Conservation (phyloP, 2,888 invertebrate species). For the Elaeidobius kamerunicus region DNA sequence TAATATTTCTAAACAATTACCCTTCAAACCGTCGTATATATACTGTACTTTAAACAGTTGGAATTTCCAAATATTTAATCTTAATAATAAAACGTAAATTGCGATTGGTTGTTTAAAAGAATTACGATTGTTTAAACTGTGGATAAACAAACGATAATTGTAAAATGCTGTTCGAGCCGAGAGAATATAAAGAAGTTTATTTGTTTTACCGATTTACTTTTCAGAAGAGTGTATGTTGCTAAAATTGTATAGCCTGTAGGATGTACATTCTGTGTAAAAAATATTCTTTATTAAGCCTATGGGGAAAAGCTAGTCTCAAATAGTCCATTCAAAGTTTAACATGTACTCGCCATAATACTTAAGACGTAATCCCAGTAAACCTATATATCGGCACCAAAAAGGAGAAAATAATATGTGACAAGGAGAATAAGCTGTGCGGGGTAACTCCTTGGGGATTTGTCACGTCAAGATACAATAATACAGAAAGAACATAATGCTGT, state of each 20-base stretch:
- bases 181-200: constrained; percentile 22
- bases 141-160: constrained; percentile 25
- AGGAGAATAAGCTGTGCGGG: constrained; percentile 44
- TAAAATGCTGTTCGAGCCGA: constrained; percentile 22
- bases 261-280: too few relatives aligned
- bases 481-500: constrained; percentile 36
- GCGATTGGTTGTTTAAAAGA: constrained; percentile 25
- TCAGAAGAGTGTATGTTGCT: too few relatives aligned
- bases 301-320: too few relatives aligned
- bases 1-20: constrained; percentile 16
- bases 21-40: constrained; percentile 7
- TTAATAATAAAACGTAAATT: constrained; percentile 24
- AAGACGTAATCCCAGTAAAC: constrained; percentile 14
- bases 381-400: constrained; percentile 29
- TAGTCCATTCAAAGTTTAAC: too few relatives aligned
- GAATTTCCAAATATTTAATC: constrained; percentile 22
- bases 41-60: constrained; percentile 11
- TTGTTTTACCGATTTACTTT: constrained; percentile 1
- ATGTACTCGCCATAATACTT: not conserved
- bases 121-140: constrained; percentile 26
- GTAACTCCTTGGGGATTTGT: constrained; percentile 46
- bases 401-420: constrained; percentile 46
- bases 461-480: constrained; percentile 47
- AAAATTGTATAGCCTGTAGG: too few relatives aligned
- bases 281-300: too few relatives aligned